phyloP scores from a whole-genome alignment of 1,140 invertebrate genomes.

The Drosophila takahashii region DNA sequence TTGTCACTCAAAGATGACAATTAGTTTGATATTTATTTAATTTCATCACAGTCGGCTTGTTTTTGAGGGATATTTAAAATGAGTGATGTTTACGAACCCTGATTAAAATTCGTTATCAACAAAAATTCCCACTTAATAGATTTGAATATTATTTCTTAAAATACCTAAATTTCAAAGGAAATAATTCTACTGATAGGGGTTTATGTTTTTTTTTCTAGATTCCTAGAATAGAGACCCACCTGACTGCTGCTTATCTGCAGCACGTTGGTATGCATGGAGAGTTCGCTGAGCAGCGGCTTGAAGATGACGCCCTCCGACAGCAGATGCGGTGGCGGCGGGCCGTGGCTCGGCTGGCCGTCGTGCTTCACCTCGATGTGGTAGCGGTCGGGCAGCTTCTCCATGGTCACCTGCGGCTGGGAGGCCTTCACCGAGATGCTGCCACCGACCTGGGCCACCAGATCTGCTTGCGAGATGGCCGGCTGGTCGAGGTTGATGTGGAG shows the following conservation, averaged over 20 bases:
- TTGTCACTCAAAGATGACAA: too few relatives aligned
- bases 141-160: too few relatives aligned
- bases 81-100: too few relatives aligned
- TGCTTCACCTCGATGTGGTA: slow-evolving; percentile 81
- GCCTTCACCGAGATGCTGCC: slow-evolving; percentile 59
- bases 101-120: too few relatives aligned
- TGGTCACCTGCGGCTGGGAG: slow-evolving; percentile 78
- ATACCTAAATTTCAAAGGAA: too few relatives aligned
- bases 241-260: slow-evolving; percentile 78
- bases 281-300: slow-evolving; percentile 67
- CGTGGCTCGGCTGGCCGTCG: slow-evolving; percentile 55
- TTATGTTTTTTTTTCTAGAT: too few relatives aligned
- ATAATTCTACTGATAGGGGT: too few relatives aligned
- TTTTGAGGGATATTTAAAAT: too few relatives aligned
- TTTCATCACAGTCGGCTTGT: too few relatives aligned
- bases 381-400: slow-evolving; percentile 79
- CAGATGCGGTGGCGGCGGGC: slow-evolving; percentile 61
- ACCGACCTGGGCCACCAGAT: slow-evolving; percentile 59
- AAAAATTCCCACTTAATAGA: too few relatives aligned
- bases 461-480: slow-evolving; percentile 74
- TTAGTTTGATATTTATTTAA: too few relatives aligned
- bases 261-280: slow-evolving; percentile 76
- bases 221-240: slow-evolving; percentile 58
- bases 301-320: slow-evolving; percentile 72
- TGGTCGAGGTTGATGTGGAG: slow-evolving; percentile 81